Base-by-base conservation (phyloP, 1,140 invertebrate species). In the Drosophila arawakana region DNA sequence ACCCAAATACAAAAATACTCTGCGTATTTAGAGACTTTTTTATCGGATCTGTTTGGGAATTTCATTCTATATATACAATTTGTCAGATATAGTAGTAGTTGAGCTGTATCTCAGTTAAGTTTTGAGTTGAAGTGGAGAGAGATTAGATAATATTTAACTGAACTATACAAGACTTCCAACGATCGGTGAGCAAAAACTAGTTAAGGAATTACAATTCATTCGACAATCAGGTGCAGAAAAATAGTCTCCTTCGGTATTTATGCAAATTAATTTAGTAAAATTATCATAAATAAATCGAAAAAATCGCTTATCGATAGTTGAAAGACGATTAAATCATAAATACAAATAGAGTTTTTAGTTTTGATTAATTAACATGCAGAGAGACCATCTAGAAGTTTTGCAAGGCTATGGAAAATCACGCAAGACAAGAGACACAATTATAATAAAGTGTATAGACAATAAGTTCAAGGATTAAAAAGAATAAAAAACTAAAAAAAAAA, bases 321-420 rank as follows among this genome's bases (percentile, higher is more conserved):
- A 39, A 47, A 18, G 47, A 55, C 15, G 47, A 44, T 55, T 35
- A 60, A 60, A 35, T 52, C 13, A 68, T 52, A 60, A 60, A 60
- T 37, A 67, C 9, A 46, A 30, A 54, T 76, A 55, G 59, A 55
- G 50, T 47, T 58, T 59, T 49, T 30, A 30, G 25, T 30, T 30
- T 30, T 65, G 73, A 52, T 68, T 80, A 58, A 52, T 46, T 67
- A 44, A 57, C 84, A 89, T 88, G 84, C 84, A 88, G 25, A 89
- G 76, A 89, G 84, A 84, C 70, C 84, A 86, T 67, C 84, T 89
- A 88, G 63, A 78, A 58, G 41, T 69, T 74, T 30, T 75, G 78
- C 80, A 89, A 74, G 79, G 76, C 79, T 85, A 88, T 63, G 46
- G 70, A 89, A 78, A 77, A 65, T 86, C 84, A 88, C 84, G 84